Evolutionary conservation across 2,113 vertebrate species (phyloP).

Genomic region (Trogon surrucura): DNA sequence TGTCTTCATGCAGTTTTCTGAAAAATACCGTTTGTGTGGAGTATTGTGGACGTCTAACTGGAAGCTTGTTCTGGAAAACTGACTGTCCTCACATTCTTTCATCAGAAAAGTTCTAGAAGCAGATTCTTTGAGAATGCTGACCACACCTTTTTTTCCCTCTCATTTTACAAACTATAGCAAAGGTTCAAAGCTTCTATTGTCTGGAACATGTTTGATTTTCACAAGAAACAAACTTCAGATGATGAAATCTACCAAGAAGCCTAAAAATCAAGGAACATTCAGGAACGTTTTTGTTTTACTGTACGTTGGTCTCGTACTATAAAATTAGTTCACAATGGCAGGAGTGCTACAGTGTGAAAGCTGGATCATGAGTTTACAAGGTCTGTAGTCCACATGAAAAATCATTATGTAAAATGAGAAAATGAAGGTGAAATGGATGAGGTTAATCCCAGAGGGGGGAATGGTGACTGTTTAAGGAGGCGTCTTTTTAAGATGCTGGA

Average conservation of each 20-base stretch:
- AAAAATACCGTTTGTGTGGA: neutral
- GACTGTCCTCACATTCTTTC: neutral
- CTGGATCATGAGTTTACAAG: neutral
- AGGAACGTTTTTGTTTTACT: neutral
- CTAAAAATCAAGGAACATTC: neutral
- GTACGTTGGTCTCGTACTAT: neutral
- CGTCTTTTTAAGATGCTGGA: neutral
- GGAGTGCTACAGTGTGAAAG: neutral
- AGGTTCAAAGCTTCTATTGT: neutral
- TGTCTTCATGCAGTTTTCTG: neutral
- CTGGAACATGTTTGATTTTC: neutral
- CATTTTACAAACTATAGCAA: neutral
- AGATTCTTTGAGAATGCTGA: neutral
- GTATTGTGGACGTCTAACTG: neutral
- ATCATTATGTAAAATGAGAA: neutral
- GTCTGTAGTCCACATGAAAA: neutral
- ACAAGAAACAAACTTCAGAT: neutral
- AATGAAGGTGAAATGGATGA: neutral
- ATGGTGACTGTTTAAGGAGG: neutral
- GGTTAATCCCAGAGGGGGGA: neutral
- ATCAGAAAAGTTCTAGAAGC: conserved; percentile 28
- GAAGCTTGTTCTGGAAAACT: neutral
- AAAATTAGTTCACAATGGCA: neutral
- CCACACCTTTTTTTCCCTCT: neutral
- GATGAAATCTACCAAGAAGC: neutral